Conservation (phyloP, 2,113 vertebrate species). For the Callocephalon fimbriatum region DNA sequence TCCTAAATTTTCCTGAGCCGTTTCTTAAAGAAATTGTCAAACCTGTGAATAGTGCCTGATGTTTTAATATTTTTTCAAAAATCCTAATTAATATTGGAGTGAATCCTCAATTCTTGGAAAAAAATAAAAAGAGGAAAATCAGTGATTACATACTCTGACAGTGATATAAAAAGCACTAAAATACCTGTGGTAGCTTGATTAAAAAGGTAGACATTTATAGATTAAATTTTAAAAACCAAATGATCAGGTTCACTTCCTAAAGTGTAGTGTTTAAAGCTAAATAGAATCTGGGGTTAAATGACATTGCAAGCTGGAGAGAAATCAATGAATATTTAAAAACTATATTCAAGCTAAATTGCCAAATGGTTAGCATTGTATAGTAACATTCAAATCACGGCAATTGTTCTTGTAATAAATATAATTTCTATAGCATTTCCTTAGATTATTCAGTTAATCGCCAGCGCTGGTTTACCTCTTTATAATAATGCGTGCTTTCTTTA, state of each 20-base stretch:
- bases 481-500: conserved; percentile 76
- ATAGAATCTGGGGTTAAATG: conserved; percentile 67
- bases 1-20: background rate
- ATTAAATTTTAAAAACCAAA: background rate
- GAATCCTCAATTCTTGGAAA: background rate
- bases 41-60: background rate
- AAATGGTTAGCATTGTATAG: conserved; percentile 75
- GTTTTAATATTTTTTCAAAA: background rate
- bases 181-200: background rate
- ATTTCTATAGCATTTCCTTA: conserved; percentile 75
- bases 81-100: background rate
- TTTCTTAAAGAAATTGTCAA: background rate
- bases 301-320: conserved; percentile 21
- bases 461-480: conserved; percentile 78
- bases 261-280: conserved; percentile 32
- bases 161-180: background rate
- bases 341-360: conserved; percentile 78
- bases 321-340: conserved; percentile 67
- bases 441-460: conserved; percentile 77
- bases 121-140: background rate
- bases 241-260: background rate
- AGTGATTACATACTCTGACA: background rate
- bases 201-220: background rate
- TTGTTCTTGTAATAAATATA: conserved; percentile 84
- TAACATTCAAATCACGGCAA: conserved; percentile 74